Evolutionary conservation across 2,888 invertebrate genomes (phyloP).

Genomic region (Caradrina kadenii): DNA sequence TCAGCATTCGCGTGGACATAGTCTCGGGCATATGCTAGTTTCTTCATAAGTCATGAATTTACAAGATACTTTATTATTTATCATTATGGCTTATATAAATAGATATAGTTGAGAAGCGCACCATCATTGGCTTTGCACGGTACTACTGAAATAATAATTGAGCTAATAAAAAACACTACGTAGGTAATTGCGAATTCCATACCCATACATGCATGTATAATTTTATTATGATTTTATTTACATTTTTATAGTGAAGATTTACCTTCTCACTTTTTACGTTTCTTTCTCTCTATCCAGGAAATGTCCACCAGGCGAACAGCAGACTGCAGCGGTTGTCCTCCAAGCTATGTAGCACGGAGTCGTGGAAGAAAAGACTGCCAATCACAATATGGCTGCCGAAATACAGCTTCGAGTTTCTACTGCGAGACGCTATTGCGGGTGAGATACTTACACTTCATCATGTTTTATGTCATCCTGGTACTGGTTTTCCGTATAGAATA

Average conservation of each 20-base stretch:
- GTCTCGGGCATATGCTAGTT: not conserved
- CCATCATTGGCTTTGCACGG: slow-evolving; percentile 12
- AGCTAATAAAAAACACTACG: not conserved
- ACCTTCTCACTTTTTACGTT: not conserved
- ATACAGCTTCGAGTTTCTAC: slow-evolving; percentile 92
- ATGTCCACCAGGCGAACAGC: slow-evolving; percentile 59
- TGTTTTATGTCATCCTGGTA: slow-evolving; percentile 28
- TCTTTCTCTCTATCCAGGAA: slow-evolving; percentile 64
- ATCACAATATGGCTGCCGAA: slow-evolving; percentile 94
- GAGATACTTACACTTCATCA: slow-evolving; percentile 53
- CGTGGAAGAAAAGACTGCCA: slow-evolving; percentile 91
- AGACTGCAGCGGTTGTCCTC: slow-evolving; percentile 72
- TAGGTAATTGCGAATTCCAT: not conserved
- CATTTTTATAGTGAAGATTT: not conserved
- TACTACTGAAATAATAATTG: not conserved
- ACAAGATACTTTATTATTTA: slow-evolving; percentile 8
- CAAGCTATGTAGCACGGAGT: slow-evolving; percentile 83
- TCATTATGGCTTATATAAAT: not conserved
- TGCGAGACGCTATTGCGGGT: slow-evolving; percentile 96
- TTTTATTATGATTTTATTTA: not conserved
- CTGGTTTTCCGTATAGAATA: not conserved
- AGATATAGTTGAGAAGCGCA: slow-evolving; percentile 15
- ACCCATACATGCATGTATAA: not conserved
- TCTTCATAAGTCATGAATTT: slow-evolving; percentile 3
- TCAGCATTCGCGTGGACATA: too few species aligned